Percentiles rank a stretch among this genome's conserved stretches.
Evolutionary conservation across 2,888 invertebrate species (phyloP).

Genomic region (Drosophila basisetae): DNA sequence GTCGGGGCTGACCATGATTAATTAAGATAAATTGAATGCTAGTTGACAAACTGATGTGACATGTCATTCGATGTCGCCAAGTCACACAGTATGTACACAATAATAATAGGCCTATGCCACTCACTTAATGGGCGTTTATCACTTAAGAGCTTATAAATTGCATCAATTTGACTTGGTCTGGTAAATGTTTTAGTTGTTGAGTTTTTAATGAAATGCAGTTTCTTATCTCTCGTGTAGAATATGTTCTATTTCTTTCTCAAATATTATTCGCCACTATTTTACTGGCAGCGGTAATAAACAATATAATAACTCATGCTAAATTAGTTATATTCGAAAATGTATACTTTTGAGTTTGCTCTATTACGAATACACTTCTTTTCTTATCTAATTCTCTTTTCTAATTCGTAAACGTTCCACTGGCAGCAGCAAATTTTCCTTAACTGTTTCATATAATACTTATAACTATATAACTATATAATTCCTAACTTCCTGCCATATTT

Average conservation of each 20-base stretch:
- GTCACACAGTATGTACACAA: slow-evolving; percentile 5
- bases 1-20: slow-evolving; percentile 49
- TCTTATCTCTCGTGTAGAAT: background rate
- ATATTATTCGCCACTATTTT: background rate
- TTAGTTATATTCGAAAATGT: too few relatives aligned
- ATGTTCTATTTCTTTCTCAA: background rate
- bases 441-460: background rate
- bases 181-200: background rate
- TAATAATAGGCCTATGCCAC: background rate
- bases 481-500: too few relatives aligned
- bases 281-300: too few relatives aligned
- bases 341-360: background rate
- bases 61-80: slow-evolving; percentile 19
- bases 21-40: slow-evolving; percentile 63
- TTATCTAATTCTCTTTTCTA: background rate
- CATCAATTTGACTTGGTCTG: background rate
- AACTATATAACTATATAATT: too few relatives aligned
- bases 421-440: background rate
- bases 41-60: slow-evolving; percentile 43
- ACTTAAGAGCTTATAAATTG: background rate
- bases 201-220: background rate
- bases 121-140: background rate
- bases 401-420: background rate
- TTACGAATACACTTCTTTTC: background rate
- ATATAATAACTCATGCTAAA: too few relatives aligned